A percentile compares a stretch with the other conserved stretches of the same genome.
phyloP scores from a whole-genome alignment of 2,113 vertebrate species.

The Antechinus flavipes region DNA sequence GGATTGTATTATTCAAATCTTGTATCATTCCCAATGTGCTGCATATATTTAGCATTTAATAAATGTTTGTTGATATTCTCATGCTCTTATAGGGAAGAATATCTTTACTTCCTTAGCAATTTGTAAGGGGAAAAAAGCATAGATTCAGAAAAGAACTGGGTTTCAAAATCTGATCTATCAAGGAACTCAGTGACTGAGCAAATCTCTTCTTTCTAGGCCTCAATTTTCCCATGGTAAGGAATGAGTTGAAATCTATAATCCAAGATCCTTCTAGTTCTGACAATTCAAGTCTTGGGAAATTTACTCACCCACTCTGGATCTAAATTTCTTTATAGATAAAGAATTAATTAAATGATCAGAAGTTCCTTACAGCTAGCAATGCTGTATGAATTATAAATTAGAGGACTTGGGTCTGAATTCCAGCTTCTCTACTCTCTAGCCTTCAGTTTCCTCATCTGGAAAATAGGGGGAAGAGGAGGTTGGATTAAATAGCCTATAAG shows the following conservation, averaged over 20 bases:
- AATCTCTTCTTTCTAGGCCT: neutral
- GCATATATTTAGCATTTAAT: neutral
- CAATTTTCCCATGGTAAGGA: neutral
- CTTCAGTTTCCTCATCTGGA: neutral
- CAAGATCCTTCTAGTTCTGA: neutral
- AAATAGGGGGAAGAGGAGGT: neutral
- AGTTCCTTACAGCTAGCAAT: neutral
- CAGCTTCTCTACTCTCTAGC: too few species aligned
- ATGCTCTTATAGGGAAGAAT: neutral
- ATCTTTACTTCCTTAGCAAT: neutral
- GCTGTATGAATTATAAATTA: neutral
- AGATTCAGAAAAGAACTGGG: neutral
- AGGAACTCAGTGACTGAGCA: neutral
- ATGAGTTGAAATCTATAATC: neutral
- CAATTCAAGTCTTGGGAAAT: neutral
- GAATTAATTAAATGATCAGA: too few species aligned
- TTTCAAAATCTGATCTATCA: neutral
- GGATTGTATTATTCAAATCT: neutral
- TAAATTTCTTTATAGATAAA: neutral
- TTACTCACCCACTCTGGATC: neutral
- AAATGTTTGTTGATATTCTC: neutral
- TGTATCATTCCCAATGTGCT: neutral
- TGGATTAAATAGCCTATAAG: neutral
- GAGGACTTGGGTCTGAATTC: neutral
- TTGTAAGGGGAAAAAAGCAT: neutral